Percentiles rank a stretch among this genome's conserved stretches.
Evolutionary conservation across 2,113 vertebrate species (phyloP).

Genomic region (Menidia beryllina): DNA sequence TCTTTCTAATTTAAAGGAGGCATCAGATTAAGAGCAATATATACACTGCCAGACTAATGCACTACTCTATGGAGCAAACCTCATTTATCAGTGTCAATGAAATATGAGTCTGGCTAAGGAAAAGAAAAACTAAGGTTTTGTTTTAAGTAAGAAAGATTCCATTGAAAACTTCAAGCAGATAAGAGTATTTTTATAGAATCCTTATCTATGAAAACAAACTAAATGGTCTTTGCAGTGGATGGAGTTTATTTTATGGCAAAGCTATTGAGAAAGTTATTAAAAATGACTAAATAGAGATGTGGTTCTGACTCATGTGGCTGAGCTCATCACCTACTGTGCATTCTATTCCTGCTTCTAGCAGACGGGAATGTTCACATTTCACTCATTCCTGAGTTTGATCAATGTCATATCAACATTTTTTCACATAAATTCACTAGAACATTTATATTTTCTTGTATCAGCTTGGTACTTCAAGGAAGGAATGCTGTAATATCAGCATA

Average conservation of each 20-base stretch:
- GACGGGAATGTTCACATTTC: background rate
- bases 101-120: background rate
- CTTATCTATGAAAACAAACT: background rate
- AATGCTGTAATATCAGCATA: too few relatives aligned
- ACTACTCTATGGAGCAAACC: background rate
- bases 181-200: background rate
- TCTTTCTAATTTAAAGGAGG: background rate
- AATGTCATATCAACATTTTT: too few relatives aligned
- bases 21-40: constrained; percentile 31
- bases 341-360: background rate
- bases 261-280: too few relatives aligned
- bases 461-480: too few relatives aligned
- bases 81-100: constrained; percentile 31
- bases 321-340: background rate
- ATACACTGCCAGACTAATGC: constrained; percentile 12
- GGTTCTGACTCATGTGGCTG: background rate
- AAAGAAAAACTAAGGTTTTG: constrained; percentile 11
- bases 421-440: too few relatives aligned
- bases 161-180: background rate
- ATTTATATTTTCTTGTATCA: too few relatives aligned
- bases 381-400: background rate
- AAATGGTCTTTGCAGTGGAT: background rate
- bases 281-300: background rate
- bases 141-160: background rate
- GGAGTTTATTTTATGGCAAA: too few relatives aligned